Conservation (phyloP, 2,113 vertebrate species). For the Gavialis gangeticus region DNA sequence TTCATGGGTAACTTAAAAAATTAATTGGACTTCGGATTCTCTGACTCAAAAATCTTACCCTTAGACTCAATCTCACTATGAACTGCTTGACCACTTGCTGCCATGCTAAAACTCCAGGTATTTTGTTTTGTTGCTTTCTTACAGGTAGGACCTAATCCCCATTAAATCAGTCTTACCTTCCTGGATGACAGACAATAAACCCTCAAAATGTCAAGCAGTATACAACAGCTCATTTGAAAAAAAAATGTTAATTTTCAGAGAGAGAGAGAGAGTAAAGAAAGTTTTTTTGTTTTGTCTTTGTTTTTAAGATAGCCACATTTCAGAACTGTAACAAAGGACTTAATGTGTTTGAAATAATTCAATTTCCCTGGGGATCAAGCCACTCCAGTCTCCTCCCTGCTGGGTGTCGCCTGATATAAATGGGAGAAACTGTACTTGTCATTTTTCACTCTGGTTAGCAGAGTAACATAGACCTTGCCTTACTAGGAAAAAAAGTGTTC, state of each 20-base stretch:
- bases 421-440: background rate
- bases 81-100: background rate
- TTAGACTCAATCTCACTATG: background rate
- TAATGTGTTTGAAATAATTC: background rate
- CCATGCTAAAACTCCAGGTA: background rate
- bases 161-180: background rate
- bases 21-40: background rate
- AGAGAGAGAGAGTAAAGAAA: no score
- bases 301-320: background rate
- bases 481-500: background rate
- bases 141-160: background rate
- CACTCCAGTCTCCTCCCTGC: background rate
- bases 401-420: background rate
- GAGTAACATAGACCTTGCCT: background rate
- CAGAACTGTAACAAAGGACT: background rate
- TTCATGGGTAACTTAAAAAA: background rate
- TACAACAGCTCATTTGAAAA: background rate
- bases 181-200: background rate
- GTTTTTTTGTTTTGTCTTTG: no score
- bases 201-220: background rate
- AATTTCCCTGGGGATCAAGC: background rate
- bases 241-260: background rate
- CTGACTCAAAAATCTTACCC: background rate
- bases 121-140: background rate
- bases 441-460: background rate